phyloP scores from a whole-genome alignment of 1,140 invertebrate species.

The Drosophila burlai region DNA sequence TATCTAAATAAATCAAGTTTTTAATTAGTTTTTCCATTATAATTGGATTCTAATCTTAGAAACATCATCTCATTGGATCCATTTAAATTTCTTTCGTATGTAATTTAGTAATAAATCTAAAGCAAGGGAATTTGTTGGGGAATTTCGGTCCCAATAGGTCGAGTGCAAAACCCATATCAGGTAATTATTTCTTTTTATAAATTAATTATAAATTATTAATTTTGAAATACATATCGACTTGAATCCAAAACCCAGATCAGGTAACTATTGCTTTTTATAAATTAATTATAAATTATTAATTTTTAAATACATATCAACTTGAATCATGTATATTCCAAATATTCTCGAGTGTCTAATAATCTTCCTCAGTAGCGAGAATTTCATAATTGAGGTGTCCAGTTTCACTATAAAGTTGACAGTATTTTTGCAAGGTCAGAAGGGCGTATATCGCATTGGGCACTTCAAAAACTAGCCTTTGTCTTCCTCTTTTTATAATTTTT shows the following conservation, averaged over 20 bases:
- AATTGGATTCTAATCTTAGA: neutral
- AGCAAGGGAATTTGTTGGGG: neutral
- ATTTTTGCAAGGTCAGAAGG: conserved; percentile 4
- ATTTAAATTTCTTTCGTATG: neutral
- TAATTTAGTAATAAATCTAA: neutral
- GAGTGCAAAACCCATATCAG: neutral
- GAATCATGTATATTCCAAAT: neutral
- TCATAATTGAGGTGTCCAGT: conserved; percentile 7
- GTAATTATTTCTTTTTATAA: neutral
- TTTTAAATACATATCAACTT: neutral
- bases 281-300: neutral
- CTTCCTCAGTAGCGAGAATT: conserved; percentile 6
- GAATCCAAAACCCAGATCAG: too few species aligned
- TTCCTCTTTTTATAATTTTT: conserved; percentile 4
- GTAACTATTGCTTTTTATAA: neutral
- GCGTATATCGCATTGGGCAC: conserved; percentile 15
- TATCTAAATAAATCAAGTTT: neutral
- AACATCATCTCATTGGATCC: too few species aligned
- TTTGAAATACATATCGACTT: neutral
- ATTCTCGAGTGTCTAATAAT: neutral
- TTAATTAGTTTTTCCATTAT: neutral
- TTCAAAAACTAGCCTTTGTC: conserved; percentile 7
- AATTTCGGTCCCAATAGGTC: neutral
- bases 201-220: neutral
- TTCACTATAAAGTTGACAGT: conserved; percentile 4